Base-by-base conservation (phyloP, 1,140 invertebrate species). In the Aricia agestis region DNA sequence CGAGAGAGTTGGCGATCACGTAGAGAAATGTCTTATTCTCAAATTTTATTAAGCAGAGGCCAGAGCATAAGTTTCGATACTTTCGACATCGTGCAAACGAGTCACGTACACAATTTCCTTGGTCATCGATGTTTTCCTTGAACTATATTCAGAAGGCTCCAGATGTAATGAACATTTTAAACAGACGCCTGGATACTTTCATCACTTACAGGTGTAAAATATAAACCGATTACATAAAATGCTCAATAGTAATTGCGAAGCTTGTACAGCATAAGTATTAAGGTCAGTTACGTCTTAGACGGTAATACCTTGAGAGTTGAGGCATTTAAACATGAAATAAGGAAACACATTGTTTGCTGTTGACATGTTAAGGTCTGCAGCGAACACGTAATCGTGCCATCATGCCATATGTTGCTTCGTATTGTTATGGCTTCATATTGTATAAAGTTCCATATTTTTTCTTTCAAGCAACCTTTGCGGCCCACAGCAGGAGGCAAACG, bases 181-280 rank as follows among this genome's bases (percentile, higher is more conserved):
- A 52, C 45, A 13, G 9, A 52, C 41, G 41, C 11, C n/a, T n/a
- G n/a, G 1, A 42, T 11, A 42, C 45, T 52, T 52, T 52, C 45
- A 52, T 52, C 45, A 9, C 11, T 52, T 13, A 52, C 45, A 52
- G 45, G 45, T 52, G 45, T 52, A 13, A 52, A 18, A 5, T 59
- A 19, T n/a, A 59, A 59, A 18, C 18, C 15, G n/a, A 59, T 59
- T 59, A 59, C 58, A 59, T 59, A 59, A 59, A n/a, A 17, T 18
- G 58, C n/a, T 59, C 18, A 59, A 59, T n/a, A 59, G 58, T 10
- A 59, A 59, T 59, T 59, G 58, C 58, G 58, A 18, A 18, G 58
- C 18, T 9, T 15, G 58, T 19, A n/a, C n/a, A 6, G 18, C 57
- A 58, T 18, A 59, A 59, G 58, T 18, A 59, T 59, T 17, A 59